Base-by-base conservation (phyloP, 2,797 vertebrate species). In the Tachyglossus aculeatus region DNA sequence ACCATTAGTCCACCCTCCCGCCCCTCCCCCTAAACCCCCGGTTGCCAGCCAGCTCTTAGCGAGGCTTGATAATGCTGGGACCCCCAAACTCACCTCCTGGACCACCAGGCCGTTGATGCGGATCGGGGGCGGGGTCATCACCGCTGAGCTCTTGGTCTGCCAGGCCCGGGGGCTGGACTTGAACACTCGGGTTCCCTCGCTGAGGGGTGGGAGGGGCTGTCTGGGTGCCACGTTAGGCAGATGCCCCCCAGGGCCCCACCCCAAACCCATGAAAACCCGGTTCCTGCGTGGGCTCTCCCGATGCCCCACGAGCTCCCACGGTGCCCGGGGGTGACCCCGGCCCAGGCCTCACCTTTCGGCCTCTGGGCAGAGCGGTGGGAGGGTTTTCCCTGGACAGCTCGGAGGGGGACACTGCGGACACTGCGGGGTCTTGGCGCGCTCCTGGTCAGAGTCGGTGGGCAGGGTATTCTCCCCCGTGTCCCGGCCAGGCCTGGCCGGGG, bases 91-190 rank as follows among this genome's bases (percentile, higher is more conserved):
- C 77, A 96, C 96, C 94, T 96, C 95, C 90, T 91, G 90, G 84
- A 88, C 91, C 58, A 93, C 92, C 60, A 90, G 91, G 45, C 91
- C 88, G 4, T 93, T 93, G 9, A 94, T 88, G 78, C 91, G 92
- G 73, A 96, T 94, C 2, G 94, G 95, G 31, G 95, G 95, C 0
- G 95, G 95, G 1, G 93, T 96, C 91, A 93, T 92, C n/a, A 96
- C 90, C 0, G 81, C 82, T 0, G 89, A 83, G 73, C 77, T 90
- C 70, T 95, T 95, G 7, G 83, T 84, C 66, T 90, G 93, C 79
- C 92, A 92, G 67, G 92, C 91, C 5, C 87, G 86, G 5, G 90
- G 86, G 87, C 91, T 96, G 88, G 88, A 91, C 84, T 94, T 95
- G 73, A 96, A 94, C 41, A 94, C 72, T 19, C 81, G 89, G 86